Conservation (phyloP, 2,113 vertebrate species). For the Tragulus kanchil region DNA sequence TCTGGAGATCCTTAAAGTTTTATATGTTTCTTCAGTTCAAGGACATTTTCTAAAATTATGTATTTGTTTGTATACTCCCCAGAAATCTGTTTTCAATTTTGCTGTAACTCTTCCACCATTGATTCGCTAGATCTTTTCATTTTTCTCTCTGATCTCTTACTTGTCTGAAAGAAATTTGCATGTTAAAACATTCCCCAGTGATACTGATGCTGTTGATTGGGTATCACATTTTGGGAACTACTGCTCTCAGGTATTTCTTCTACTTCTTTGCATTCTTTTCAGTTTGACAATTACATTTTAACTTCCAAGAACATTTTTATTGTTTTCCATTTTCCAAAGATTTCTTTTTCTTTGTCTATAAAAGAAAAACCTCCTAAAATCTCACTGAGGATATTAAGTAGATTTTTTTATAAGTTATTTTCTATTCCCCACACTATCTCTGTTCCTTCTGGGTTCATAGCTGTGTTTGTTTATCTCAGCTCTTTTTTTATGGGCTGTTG, state of each 20-base stretch:
- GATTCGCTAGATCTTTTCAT: background rate
- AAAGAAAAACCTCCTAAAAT: background rate
- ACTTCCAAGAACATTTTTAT: background rate
- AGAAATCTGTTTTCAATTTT: background rate
- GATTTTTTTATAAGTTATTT: background rate
- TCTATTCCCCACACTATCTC: background rate
- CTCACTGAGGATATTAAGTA: background rate
- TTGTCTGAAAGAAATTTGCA: background rate
- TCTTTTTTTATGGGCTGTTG: background rate
- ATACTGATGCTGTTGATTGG: background rate
- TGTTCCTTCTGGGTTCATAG: background rate
- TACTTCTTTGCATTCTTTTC: background rate
- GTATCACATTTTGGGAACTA: background rate
- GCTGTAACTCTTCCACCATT: background rate
- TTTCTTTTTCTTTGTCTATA: background rate
- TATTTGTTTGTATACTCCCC: background rate
- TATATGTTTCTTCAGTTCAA: background rate
- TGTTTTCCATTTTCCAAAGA: background rate
- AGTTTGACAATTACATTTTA: background rate
- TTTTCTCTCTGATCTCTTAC: background rate
- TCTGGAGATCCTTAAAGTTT: background rate
- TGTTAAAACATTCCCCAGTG: background rate
- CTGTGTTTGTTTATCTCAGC: background rate
- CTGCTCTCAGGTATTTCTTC: background rate
- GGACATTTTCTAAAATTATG: background rate